Conservation (phyloP, 2,888 invertebrate species). For the Willowsia nigromaculata region DNA sequence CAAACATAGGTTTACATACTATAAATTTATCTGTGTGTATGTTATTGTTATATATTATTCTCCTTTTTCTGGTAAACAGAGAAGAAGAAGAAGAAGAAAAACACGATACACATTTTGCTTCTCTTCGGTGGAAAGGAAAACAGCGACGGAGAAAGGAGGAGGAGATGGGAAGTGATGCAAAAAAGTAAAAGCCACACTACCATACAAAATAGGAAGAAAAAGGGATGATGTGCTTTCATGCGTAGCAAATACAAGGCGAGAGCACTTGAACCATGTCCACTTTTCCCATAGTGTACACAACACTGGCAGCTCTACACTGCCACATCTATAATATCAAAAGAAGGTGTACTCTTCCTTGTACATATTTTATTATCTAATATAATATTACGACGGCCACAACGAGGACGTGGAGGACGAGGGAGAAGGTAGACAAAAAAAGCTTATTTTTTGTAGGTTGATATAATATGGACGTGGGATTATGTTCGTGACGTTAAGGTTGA, state of each 20-base stretch:
- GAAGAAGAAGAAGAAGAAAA: neutral
- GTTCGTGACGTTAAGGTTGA: slow-evolving; percentile 67
- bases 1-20: neutral
- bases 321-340: slow-evolving; percentile 23
- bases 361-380: slow-evolving; percentile 33
- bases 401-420: neutral
- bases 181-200: slow-evolving; percentile 50
- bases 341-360: slow-evolving; percentile 34
- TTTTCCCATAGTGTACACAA: slow-evolving; percentile 53
- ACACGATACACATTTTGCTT: neutral
- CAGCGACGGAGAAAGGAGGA: neutral
- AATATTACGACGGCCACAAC: neutral
- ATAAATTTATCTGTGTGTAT: neutral
- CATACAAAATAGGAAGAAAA: neutral
- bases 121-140: neutral
- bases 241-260: slow-evolving; percentile 69
- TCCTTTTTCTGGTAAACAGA: slow-evolving; percentile 1
- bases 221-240: slow-evolving; percentile 65
- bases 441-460: slow-evolving; percentile 10
- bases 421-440: neutral
- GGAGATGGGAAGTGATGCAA: slow-evolving; percentile 42
- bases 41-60: neutral
- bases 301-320: neutral
- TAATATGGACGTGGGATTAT: slow-evolving; percentile 30
- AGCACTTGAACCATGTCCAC: slow-evolving; percentile 72